Conservation (phyloP, 1,140 invertebrate genomes). For the Sarcophaga peregrina region DNA sequence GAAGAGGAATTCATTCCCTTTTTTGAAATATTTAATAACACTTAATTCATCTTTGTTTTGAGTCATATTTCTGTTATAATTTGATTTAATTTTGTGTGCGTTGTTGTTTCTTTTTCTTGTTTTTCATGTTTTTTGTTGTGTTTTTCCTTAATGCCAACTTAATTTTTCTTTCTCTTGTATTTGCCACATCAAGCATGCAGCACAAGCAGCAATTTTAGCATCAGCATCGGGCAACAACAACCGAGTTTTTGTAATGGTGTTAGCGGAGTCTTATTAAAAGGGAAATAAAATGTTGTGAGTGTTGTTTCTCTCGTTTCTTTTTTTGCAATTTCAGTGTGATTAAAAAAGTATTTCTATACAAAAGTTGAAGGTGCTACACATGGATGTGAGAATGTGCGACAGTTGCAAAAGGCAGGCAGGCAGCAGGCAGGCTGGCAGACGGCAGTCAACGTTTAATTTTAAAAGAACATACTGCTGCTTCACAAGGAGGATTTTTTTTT, state of each 20-base stretch:
- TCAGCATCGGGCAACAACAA: too few relatives aligned
- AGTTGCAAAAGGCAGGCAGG: constrained; percentile 39
- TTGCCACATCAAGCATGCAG: constrained; percentile 17
- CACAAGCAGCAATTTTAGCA: not conserved
- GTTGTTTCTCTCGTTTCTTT: not conserved
- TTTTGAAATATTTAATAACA: not conserved
- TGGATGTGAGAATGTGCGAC: constrained; percentile 26
- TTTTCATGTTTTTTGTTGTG: not conserved
- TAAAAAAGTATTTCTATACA: constrained; percentile 2
- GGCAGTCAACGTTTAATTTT: constrained; percentile 6
- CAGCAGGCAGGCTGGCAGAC: not conserved
- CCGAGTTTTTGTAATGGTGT: not conserved
- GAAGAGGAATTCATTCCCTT: not conserved
- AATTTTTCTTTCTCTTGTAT: not conserved
- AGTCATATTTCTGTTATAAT: constrained; percentile 27
- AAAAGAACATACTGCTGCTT: constrained; percentile 9
- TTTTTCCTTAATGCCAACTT: not conserved
- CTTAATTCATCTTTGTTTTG: constrained; percentile 14
- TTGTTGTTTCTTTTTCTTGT: not conserved
- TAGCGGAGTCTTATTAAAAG: not conserved
- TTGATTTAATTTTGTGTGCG: constrained; percentile 17
- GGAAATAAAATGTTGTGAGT: not conserved
- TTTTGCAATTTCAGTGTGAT: not conserved
- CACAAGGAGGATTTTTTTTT: not conserved
- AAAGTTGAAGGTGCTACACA: constrained; percentile 38